Evolutionary conservation across 2,888 invertebrate genomes (phyloP), one percentile per base, ranked within the genome.

Genomic region (Apomyelois bistriatella): DNA sequence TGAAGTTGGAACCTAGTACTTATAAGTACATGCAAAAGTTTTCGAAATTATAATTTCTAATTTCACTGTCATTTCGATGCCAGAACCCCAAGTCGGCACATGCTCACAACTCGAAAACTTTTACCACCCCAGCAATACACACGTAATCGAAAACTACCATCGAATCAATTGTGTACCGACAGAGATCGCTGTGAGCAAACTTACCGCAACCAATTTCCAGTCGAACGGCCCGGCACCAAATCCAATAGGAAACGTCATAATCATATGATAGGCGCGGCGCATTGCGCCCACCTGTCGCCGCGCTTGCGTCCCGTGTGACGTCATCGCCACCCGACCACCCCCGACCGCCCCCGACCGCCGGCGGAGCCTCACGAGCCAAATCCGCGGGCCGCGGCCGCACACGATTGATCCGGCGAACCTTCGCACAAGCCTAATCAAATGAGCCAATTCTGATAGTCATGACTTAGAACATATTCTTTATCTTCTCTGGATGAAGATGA

Each of bases 201-300:
- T 74, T 70, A 66, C 75, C 78, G 70, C 76, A 69, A 69, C 71
- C 72, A 78, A 81, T 79, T 77, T 74, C 69, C 71, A 72, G 56
- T 62, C 68, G 65, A 70, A 65, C 65, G 68, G 68, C 66, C 70
- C 72, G 72, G 64, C 70, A 66, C 69, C 72, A 74, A 76, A 78
- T 76, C 81, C 67, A 76, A 80, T 79, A 78, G 76, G 79, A 86
- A 85, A 86, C 75, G 89, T 87, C 88, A 87, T 83, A 85, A 86
- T 85, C 90, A 88, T 82, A 85, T 88, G 89, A 82, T 85, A 85
- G 85, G 82, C 78, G 78, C 83, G 80, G 86, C 89, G 90, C 90
- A 88, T 70, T 88, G 89, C 87, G 86, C 82, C 85, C 89, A 89
- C 90, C 90, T 90, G 89, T 87, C 88, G 85, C 69, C 85, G 86